These are phyloP conservation scores for Melanchra persicariae DNA, from an alignment of 2,888 invertebrate species.

Conservation along the genomic window DNA sequence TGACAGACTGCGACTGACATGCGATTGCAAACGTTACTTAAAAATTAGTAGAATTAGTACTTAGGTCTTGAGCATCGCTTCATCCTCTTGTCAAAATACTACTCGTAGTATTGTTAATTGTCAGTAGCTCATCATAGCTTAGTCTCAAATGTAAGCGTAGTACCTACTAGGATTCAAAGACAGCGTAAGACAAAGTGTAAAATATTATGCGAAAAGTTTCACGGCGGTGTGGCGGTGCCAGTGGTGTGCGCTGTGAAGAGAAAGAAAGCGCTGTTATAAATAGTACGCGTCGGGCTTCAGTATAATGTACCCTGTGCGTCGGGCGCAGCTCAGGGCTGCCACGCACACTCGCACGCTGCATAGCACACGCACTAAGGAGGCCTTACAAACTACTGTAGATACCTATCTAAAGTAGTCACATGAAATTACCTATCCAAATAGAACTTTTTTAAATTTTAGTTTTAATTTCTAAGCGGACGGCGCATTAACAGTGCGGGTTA, in stretches of 20 bases:
- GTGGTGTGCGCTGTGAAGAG: not conserved
- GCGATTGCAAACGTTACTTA: too few species aligned
- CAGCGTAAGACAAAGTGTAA: not conserved
- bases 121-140: not conserved
- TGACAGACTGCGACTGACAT: too few species aligned
- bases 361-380: not conserved
- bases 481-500: not conserved
- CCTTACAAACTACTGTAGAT: not conserved
- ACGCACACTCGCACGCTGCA: not conserved
- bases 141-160: constrained; percentile 2
- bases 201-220: constrained; percentile 34
- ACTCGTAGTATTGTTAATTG: too few species aligned
- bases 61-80: not conserved
- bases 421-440: not conserved
- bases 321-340: constrained; percentile 31
- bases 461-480: not conserved
- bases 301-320: too few species aligned
- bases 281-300: constrained; percentile 21
- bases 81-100: too few species aligned
- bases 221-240: not conserved
- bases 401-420: not conserved
- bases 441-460: not conserved
- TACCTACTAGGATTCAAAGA: not conserved
- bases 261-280: constrained; percentile 34
- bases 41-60: too few species aligned